Percentiles rank a stretch among this genome's conserved stretches.
Conservation (phyloP, 2,888 invertebrate genomes). For the Drosophila aldrichi region DNA sequence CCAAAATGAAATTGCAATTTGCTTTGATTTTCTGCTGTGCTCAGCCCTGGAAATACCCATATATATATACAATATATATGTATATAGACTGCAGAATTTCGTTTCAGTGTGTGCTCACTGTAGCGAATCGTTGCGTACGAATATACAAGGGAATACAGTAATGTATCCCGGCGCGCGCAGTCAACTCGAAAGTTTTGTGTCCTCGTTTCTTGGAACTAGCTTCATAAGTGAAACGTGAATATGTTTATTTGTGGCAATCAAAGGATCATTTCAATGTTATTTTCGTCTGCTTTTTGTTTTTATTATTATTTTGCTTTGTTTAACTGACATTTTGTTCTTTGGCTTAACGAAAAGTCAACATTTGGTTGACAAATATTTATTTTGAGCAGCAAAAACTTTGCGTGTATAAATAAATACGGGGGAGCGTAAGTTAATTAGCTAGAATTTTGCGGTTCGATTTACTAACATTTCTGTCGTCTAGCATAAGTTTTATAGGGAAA, state of each 20-base stretch:
- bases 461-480: neutral
- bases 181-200: slow-evolving; percentile 10
- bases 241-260: slow-evolving; percentile 4
- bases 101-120: slow-evolving; percentile 4
- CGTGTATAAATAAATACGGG: neutral
- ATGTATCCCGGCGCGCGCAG: slow-evolving; percentile 6
- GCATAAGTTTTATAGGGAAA: neutral
- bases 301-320: neutral
- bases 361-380: slow-evolving; percentile 1
- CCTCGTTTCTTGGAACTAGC: slow-evolving; percentile 11
- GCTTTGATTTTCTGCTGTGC: slow-evolving; percentile 10
- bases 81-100: neutral
- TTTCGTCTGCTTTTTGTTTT: neutral
- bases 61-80: neutral
- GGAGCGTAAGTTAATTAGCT: neutral
- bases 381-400: neutral
- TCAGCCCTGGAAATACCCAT: slow-evolving; percentile 1
- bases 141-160: neutral
- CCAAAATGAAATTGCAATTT: neutral
- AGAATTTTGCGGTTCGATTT: neutral
- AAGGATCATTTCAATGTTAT: neutral
- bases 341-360: neutral
- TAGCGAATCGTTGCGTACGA: neutral
- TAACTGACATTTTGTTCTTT: neutral
- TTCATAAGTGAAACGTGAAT: slow-evolving; percentile 11